These are phyloP conservation scores for Nezara viridula DNA, from an alignment of 2,888 invertebrate genomes.

Conservation along the genomic window DNA sequence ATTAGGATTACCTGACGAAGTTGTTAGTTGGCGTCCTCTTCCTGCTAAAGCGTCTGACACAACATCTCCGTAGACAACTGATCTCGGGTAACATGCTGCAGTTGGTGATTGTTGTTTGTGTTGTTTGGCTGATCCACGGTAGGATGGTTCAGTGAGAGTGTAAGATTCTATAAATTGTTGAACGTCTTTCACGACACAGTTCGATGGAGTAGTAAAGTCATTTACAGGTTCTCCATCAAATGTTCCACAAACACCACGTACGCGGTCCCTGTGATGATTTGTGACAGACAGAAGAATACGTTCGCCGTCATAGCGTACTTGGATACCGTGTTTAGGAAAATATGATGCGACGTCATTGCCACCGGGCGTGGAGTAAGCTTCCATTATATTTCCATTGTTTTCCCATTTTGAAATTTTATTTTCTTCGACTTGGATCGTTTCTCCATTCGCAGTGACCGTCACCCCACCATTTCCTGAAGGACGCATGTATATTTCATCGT, in stretches of 20 bases:
- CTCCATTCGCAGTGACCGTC: slow-evolving; percentile 66
- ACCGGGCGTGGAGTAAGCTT: slow-evolving; percentile 71
- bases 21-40: background rate
- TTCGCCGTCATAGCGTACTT: slow-evolving; percentile 75
- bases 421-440: slow-evolving; percentile 67
- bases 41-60: slow-evolving; percentile 61
- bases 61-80: slow-evolving; percentile 66
- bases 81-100: slow-evolving; percentile 63
- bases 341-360: slow-evolving; percentile 73
- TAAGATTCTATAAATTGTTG: slow-evolving; percentile 74
- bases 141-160: slow-evolving; percentile 69
- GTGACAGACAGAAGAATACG: slow-evolving; percentile 70
- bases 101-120: slow-evolving; percentile 68
- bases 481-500: slow-evolving; percentile 69
- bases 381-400: slow-evolving; percentile 68
- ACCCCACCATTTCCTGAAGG: slow-evolving; percentile 63
- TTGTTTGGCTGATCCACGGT: slow-evolving; percentile 65
- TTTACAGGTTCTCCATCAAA: slow-evolving; percentile 74
- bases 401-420: slow-evolving; percentile 70
- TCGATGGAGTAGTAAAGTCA: slow-evolving; percentile 75
- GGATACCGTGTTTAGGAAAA: slow-evolving; percentile 70
- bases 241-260: slow-evolving; percentile 78
- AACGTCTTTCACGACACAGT: slow-evolving; percentile 72
- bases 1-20: background rate
- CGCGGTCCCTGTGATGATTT: slow-evolving; percentile 72